These are phyloP conservation scores for Montifringilla adamsi DNA, from an alignment of 2,113 vertebrate genomes.

Conservation along the genomic window DNA sequence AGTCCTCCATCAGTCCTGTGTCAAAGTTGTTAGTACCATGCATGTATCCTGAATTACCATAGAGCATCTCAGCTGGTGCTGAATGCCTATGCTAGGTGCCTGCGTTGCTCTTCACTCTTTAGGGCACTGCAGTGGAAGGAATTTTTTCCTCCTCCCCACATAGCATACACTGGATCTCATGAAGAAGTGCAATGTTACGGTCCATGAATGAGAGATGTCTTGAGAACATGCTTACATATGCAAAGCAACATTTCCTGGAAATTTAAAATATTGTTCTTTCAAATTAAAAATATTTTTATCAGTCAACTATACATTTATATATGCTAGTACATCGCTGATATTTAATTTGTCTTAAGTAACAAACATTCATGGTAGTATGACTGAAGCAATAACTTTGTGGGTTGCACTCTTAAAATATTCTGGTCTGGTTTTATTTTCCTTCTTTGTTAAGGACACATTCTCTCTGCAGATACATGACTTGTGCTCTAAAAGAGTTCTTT, in stretches of 20 bases:
- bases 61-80: background rate
- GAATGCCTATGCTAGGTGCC: background rate
- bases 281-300: background rate
- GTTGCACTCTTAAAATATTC: background rate
- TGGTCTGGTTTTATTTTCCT: background rate
- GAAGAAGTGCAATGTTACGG: rapidly evolving
- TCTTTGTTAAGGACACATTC: background rate
- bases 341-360: background rate
- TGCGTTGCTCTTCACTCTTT: background rate
- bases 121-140: background rate
- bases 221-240: background rate
- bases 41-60: background rate
- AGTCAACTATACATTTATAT: background rate
- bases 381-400: background rate
- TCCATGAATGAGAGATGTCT: background rate
- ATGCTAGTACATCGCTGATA: background rate
- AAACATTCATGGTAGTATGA: background rate
- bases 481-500: background rate
- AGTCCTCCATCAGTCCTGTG: background rate
- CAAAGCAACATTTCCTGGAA: background rate
- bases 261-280: background rate
- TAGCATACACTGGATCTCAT: background rate
- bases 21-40: background rate
- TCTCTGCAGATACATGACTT: background rate
- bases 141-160: rapidly evolving